These are phyloP conservation scores for Artibeus lituratus DNA, from an alignment of 2,797 vertebrate species.

Conservation along the genomic window DNA sequence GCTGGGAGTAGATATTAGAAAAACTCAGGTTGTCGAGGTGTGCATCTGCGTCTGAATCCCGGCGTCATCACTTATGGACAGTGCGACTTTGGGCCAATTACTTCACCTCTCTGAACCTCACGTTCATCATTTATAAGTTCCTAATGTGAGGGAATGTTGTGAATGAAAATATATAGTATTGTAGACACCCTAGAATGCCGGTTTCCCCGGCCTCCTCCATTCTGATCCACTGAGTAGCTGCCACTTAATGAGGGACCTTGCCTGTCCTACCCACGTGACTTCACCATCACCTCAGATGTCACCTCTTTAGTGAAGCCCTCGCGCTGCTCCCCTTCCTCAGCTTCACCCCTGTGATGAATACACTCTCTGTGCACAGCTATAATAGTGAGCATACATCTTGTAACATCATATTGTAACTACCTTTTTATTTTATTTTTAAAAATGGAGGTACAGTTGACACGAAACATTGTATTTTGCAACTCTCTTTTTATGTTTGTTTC, in stretches of 20 bases:
- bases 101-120: not conserved
- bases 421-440: not conserved
- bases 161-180: accelerated
- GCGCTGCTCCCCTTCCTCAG: not conserved
- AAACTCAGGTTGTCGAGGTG: not conserved
- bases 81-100: not conserved
- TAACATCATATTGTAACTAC: too few species aligned
- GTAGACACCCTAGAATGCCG: accelerated
- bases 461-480: not conserved
- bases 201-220: not conserved
- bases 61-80: not conserved
- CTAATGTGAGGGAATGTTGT: not conserved
- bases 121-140: not conserved
- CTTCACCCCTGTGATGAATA: accelerated
- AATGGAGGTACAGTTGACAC: not conserved
- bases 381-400: accelerated
- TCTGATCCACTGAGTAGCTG: not conserved
- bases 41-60: not conserved
- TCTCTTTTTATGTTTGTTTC: not conserved
- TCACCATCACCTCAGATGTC: not conserved
- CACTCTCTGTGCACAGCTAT: accelerated
- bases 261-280: not conserved
- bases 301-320: not conserved
- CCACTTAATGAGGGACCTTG: not conserved
- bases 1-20: not conserved